Conservation (phyloP, 64 coral and sea anemone species). For the Dendrophyllia cribrosa region DNA sequence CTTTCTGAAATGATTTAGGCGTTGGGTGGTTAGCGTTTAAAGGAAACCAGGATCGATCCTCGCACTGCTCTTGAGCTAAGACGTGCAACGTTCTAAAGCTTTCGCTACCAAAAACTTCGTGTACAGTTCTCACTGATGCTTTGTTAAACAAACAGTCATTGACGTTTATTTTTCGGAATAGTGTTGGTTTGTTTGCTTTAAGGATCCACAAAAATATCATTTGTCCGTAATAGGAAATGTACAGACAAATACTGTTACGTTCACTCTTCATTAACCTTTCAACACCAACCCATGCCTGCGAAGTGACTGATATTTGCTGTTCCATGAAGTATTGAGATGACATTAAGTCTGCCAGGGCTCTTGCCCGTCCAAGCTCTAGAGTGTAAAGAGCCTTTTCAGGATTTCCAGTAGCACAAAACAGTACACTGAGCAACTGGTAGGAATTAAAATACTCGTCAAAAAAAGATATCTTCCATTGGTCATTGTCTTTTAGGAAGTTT, state of each 20-base stretch:
- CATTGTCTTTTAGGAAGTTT: background rate
- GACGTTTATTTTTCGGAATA: background rate
- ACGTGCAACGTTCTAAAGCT: background rate
- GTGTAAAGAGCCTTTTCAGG: background rate
- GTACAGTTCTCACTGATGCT: background rate
- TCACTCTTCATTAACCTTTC: background rate
- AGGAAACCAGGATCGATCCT: background rate
- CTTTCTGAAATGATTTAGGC: background rate
- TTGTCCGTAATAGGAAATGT: background rate
- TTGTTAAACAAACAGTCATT: background rate
- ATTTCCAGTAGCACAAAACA: background rate
- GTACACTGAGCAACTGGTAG: background rate
- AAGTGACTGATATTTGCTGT: background rate
- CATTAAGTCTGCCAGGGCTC: background rate
- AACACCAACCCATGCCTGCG: background rate
- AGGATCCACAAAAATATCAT: background rate
- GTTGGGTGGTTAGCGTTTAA: background rate
- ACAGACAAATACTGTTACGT: background rate
- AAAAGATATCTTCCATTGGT: background rate
- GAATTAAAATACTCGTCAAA: background rate
- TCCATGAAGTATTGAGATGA: background rate
- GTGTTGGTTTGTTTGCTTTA: background rate
- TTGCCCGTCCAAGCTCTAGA: background rate
- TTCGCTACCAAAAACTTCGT: background rate
- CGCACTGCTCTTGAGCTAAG: background rate